Conservation (phyloP, 2,888 invertebrate species). For the Meandrusa payeni region DNA sequence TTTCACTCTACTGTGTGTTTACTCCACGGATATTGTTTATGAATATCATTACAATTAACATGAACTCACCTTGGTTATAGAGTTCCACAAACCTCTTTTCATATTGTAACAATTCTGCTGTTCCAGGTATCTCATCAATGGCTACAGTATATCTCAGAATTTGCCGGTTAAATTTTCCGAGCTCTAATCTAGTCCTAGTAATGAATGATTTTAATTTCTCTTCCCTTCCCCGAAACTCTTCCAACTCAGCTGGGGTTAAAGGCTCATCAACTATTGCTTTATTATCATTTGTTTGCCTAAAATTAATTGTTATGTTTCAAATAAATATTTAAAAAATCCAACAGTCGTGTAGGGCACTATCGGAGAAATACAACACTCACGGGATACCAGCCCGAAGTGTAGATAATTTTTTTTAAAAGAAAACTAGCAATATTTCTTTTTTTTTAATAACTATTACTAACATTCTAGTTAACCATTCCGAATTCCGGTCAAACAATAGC, state of each 20-base stretch:
- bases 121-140: conserved; percentile 95
- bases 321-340: conserved; percentile 9
- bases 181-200: conserved; percentile 75
- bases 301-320: conserved; percentile 17
- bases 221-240: conserved; percentile 64
- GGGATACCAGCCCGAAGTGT: too few species aligned
- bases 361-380: too few species aligned
- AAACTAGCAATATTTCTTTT: too few species aligned
- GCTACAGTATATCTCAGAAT: conserved; percentile 91
- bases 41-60: too few species aligned
- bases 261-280: conserved; percentile 53
- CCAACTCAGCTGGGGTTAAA: conserved; percentile 54
- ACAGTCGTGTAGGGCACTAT: too few species aligned
- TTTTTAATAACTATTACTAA: too few species aligned
- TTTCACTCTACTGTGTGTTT: too few species aligned
- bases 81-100: conserved; percentile 97
- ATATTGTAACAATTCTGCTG: conserved; percentile 96
- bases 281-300: conserved; percentile 51
- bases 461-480: too few species aligned
- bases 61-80: conserved; percentile 90
- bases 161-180: conserved; percentile 90
- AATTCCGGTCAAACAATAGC: too few species aligned
- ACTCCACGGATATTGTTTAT: too few species aligned
- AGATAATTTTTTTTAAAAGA: too few species aligned
- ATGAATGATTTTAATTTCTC: conserved; percentile 61